phyloP scores from a whole-genome alignment of 2,797 vertebrate genomes.

The Sebastes taczanowskii region DNA sequence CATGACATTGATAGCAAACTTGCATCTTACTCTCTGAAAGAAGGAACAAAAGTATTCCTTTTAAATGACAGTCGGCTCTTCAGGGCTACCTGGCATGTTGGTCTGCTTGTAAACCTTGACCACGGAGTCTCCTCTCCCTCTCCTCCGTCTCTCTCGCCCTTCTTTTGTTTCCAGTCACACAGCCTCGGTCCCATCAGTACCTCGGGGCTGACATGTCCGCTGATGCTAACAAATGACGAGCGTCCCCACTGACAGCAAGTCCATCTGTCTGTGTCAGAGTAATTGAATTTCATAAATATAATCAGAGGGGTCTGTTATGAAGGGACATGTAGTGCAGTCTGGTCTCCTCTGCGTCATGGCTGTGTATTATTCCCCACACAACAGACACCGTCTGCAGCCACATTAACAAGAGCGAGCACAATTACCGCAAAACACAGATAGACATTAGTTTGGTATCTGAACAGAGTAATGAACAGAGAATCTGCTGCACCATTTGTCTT shows the following conservation, averaged over 20 bases:
- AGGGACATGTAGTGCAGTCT: slow-evolving; percentile 59
- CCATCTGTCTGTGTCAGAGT: slow-evolving; percentile 82
- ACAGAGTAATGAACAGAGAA: slow-evolving; percentile 48
- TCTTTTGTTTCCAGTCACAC: slow-evolving; percentile 67
- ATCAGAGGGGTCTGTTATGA: slow-evolving; percentile 81
- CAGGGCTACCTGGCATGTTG: neutral
- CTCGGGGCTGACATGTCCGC: slow-evolving; percentile 70
- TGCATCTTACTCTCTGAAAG: neutral
- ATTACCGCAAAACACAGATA: slow-evolving; percentile 19
- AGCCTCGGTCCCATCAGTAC: slow-evolving; percentile 56
- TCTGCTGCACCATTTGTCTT: slow-evolving; percentile 48
- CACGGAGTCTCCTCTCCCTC: neutral
- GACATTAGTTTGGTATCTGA: slow-evolving; percentile 26
- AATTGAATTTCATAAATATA: slow-evolving; percentile 85
- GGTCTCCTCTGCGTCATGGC: slow-evolving; percentile 44
- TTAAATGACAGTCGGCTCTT: neutral
- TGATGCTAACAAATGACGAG: slow-evolving; percentile 79
- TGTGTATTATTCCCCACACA: slow-evolving; percentile 49
- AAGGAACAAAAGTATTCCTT: neutral
- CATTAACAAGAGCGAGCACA: slow-evolving; percentile 38
- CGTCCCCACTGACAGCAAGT: slow-evolving; percentile 71
- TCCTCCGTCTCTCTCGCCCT: neutral
- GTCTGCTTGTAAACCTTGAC: slow-evolving; percentile 19
- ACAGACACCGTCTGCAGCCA: slow-evolving; percentile 37
- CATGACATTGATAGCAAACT: neutral